These are phyloP conservation scores for Thaleichthys pacificus DNA, from an alignment of 2,797 vertebrate species.

Conservation along the genomic window DNA sequence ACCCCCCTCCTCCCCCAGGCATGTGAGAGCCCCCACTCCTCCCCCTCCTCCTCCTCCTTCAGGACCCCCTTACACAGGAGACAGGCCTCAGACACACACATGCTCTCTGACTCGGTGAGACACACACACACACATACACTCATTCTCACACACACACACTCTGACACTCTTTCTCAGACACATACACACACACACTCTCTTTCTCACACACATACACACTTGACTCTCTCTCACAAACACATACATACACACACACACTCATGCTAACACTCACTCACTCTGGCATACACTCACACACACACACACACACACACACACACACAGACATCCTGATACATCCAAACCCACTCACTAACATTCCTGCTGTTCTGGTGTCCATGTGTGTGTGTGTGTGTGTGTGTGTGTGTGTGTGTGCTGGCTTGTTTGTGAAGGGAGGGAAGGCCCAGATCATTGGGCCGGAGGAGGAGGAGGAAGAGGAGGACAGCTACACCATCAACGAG, in stretches of 20 bases:
- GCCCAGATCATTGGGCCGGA: conserved; percentile 88
- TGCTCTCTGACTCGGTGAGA: conserved; percentile 77
- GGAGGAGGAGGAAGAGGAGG: conserved; percentile 86
- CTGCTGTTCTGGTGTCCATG: not conserved
- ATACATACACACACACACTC: conserved; percentile 11
- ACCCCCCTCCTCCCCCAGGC: conserved; percentile 63
- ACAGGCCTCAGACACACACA: conserved; percentile 74
- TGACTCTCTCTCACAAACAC: not conserved
- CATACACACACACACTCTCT: not conserved
- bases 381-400: conserved; percentile 13
- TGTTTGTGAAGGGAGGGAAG: conserved; percentile 61
- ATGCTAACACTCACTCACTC: not conserved
- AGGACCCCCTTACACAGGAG: conserved; percentile 71
- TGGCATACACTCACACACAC: not conserved
- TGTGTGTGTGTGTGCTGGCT: conserved; percentile 10
- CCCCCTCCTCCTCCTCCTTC: conserved; percentile 73
- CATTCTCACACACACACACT: not conserved
- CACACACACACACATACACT: conserved; percentile 22
- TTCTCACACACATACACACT: not conserved
- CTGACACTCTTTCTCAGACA: not conserved
- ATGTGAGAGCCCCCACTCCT: conserved; percentile 83
- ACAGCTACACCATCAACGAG: conserved; percentile 81
- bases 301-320: not conserved
- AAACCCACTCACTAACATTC: not conserved
- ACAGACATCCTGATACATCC: not conserved